Evolutionary conservation across 1,140 invertebrate genomes (phyloP), one percentile per base, ranked within the genome.

Genomic region (Drosophila mayri): DNA sequence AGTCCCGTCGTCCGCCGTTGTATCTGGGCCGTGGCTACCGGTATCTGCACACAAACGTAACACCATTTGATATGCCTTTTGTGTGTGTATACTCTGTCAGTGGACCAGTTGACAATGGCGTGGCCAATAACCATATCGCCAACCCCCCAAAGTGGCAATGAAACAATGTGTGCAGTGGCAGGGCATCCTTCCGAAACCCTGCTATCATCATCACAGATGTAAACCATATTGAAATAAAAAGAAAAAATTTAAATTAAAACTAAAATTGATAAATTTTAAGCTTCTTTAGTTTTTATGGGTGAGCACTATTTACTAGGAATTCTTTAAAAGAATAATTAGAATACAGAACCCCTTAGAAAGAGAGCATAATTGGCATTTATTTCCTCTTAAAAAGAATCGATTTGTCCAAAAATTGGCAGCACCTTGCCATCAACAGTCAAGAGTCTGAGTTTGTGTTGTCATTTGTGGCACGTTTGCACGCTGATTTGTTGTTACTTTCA

Each of bases 401-500:
- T 38, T 54, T 22, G 35, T n/a, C 32, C 9, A 11, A 54, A 54
- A 54, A 54, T 38, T 38, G 20, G 32, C 47, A 52, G 35, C 46
- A 12, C 46, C 35, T 25, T 58, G 40, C 49, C 46, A 20, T 40
- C 25, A 40, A 30, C 57, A 43, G 25, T 37, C 40, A 25, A 35
- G 22, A 22, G 43, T 61, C 49, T 44, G 47, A 50, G 50, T 38
- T 20, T 37, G 30, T 52, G 46, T 76, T 66, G 59, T 79, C 65
- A 72, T 64, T 46, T 79, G 76, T 73, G 73, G 75, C 83, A 82
- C 79, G 82, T 86, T 87, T 71, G 74, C 49, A 67, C 70, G 44
- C 76, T 81, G 82, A 85, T 85, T 85, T 85, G 79, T 87, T 65
- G 84, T 76, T 75, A 87, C 79, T 87, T 75, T 88, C 77, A 87